phyloP scores from a whole-genome alignment of 2,113 vertebrate genomes.

The Pseudorhombus dupliciocellatus region DNA sequence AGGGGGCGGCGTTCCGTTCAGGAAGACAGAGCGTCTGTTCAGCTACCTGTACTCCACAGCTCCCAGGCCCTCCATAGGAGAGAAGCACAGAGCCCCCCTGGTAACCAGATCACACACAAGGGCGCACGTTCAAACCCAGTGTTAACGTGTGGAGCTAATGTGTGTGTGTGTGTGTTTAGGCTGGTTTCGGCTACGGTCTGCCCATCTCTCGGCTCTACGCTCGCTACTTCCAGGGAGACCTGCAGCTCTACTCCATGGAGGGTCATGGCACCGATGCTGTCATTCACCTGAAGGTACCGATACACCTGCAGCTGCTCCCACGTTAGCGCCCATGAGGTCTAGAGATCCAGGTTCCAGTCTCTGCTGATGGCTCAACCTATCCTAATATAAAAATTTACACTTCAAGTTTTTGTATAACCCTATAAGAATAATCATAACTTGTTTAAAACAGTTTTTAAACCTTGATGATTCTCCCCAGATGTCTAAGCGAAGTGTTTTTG shows the following conservation, averaged over 20 bases:
- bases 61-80: slow-evolving; percentile 81
- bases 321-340: neutral
- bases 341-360: too few species aligned
- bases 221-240: slow-evolving; percentile 91
- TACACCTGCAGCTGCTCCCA: neutral
- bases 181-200: slow-evolving; percentile 88
- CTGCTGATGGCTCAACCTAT: too few species aligned
- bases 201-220: slow-evolving; percentile 91
- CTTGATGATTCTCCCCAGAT: too few species aligned
- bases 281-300: slow-evolving; percentile 88
- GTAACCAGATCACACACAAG: slow-evolving; percentile 59
- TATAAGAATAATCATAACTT: too few species aligned
- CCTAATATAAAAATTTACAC: too few species aligned
- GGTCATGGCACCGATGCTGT: slow-evolving; percentile 87
- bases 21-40: slow-evolving; percentile 88
- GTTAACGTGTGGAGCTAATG: slow-evolving; percentile 7
- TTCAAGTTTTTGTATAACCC: too few species aligned
- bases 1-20: slow-evolving; percentile 86
- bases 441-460: too few species aligned
- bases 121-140: neutral
- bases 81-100: slow-evolving; percentile 82
- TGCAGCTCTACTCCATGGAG: slow-evolving; percentile 92
- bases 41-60: slow-evolving; percentile 93
- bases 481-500: neutral
- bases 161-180: slow-evolving; percentile 69